Conservation (phyloP, 2,113 vertebrate species). For the Sinocyclocheilus grahami region DNA sequence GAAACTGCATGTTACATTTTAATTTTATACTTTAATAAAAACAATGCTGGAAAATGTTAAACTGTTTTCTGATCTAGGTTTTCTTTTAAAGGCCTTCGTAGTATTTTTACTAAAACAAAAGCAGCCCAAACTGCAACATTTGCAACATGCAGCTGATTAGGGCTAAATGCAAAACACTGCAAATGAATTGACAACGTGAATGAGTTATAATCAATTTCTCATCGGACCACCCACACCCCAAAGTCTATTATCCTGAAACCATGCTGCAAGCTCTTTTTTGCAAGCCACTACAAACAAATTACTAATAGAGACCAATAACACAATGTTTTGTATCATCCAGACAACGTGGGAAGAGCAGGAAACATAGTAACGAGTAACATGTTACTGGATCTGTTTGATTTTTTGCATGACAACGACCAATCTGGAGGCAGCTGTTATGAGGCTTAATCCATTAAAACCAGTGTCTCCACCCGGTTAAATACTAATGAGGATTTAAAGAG, state of each 20-base stretch:
- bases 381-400: conserved; percentile 35
- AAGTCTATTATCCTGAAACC: conserved; percentile 47
- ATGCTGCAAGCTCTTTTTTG: conserved; percentile 33
- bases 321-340: conserved; percentile 44
- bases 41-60: no score
- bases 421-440: conserved; percentile 78
- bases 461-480: conserved; percentile 75
- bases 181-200: neutral
- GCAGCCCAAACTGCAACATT: no score
- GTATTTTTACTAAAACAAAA: no score
- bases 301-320: conserved; percentile 35
- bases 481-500: conserved; percentile 78
- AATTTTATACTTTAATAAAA: no score
- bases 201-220: conserved; percentile 46
- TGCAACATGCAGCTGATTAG: neutral
- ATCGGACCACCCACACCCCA: conserved; percentile 38
- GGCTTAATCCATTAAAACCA: conserved; percentile 78
- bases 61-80: no score
- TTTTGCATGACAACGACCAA: conserved; percentile 80
- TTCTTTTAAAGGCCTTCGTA: no score
- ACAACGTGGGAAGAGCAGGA: conserved; percentile 18
- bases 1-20: no score
- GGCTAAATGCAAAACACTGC: conserved; percentile 31
- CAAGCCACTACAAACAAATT: conserved; percentile 38
- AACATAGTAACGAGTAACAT: conserved; percentile 43